Evolutionary conservation across 2,888 invertebrate genomes (phyloP), one percentile per base, ranked within the genome.

Genomic region (Calephelis perditalis): DNA sequence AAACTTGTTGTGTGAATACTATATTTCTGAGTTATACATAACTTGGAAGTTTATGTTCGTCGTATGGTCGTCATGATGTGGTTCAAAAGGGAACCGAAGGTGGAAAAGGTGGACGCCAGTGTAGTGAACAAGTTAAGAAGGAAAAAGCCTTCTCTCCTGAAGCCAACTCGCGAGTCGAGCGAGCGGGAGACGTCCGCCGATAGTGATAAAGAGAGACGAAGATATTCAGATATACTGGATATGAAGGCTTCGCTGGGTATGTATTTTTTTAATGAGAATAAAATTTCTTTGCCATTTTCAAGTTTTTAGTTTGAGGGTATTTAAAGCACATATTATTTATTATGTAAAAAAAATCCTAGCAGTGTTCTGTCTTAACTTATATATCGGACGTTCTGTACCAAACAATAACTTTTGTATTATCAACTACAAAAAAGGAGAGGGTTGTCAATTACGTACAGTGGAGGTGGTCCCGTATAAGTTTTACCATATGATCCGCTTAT

Each of bases 111-210:
- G 60, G 84, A 85, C 70, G 87, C 49, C 10, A 26, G 86, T 8
- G 74, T 83, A 5, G 84, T 79, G 9, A 77, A 82, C 9, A 88
- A 84, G 63, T 65, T 89, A 63, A 79, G 85, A 65, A 82, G 83
- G 72, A 90, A 88, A 76, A 91, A 90, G 66, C 79, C 82, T 5
- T 73, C 77, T 6, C 71, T 84, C 1, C 71, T 86, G 60, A 87
- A 86, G 67, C 77, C 90, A 46, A 86, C 87, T 35, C 77, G 90
- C 56, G 87, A 89, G 71, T 88, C 88, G 64, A 85, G 86, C 63
- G 90, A 89, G 75, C 80, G 89, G 60, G 88, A 88, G 71, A 87
- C 89, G 0, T 88, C 89, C 0, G 83, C 85, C 1, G 90, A 90
- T 67, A 89, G 88, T 64, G 90, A 90, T 62, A 88, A 88, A 64